These are phyloP conservation scores for Muschampia plurimacula DNA, from an alignment of 2,888 invertebrate species.

Conservation along the genomic window DNA sequence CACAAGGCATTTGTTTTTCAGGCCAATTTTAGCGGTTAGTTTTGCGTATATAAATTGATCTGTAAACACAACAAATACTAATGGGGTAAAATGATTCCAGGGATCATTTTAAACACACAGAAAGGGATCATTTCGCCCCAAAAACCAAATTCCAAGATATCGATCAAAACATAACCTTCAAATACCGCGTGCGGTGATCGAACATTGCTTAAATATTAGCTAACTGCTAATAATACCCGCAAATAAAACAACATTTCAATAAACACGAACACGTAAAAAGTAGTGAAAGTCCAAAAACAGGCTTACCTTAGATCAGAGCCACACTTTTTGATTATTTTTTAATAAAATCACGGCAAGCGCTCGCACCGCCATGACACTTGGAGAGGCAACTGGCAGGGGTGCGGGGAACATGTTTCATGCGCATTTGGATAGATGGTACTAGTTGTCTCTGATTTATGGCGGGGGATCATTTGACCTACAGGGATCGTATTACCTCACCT, in stretches of 20 bases:
- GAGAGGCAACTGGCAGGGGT: neutral
- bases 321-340: neutral
- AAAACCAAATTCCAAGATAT: neutral
- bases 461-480: slow-evolving; percentile 2
- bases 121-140: slow-evolving; percentile 14
- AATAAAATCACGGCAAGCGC: neutral
- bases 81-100: neutral
- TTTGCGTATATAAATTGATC: neutral
- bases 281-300: neutral
- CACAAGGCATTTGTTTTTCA: neutral
- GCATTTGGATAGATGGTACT: neutral
- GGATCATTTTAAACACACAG: slow-evolving; percentile 14
- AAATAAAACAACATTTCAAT: slow-evolving; percentile 16
- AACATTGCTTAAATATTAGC: slow-evolving; percentile 12
- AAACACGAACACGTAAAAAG: neutral
- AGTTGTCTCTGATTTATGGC: neutral
- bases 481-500: slow-evolving; percentile 4
- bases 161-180: slow-evolving; percentile 3
- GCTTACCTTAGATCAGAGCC: neutral
- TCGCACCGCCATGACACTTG: slow-evolving; percentile 2
- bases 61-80: neutral
- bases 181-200: neutral
- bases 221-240: slow-evolving; percentile 9
- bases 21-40: neutral
- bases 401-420: slow-evolving; percentile 4